A percentile compares a stretch with the other conserved stretches of the same genome.
phyloP scores from a whole-genome alignment of 2,888 invertebrate species.

The Drosophila nigricruria region DNA sequence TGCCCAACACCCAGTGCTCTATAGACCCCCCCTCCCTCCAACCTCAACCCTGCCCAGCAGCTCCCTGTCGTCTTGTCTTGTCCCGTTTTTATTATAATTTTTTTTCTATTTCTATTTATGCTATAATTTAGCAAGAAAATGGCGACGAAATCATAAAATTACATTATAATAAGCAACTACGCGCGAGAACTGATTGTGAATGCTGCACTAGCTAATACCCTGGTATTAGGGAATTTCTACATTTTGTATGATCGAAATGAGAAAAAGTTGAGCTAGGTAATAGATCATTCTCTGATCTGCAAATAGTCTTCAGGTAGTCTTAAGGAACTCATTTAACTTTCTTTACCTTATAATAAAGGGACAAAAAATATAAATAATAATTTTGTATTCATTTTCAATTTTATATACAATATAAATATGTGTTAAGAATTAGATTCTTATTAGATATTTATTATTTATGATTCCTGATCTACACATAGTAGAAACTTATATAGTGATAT shows the following conservation, averaged over 20 bases:
- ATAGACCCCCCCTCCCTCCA: conserved; percentile 11
- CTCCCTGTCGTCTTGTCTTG: conserved; percentile 48
- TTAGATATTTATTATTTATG: no score
- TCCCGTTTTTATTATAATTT: conserved; percentile 61
- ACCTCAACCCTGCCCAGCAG: conserved; percentile 7
- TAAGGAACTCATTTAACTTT: no score
- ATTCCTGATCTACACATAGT: no score
- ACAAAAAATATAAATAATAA: no score
- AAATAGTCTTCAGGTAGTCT: no score
- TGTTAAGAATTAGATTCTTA: no score
- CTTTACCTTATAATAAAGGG: no score
- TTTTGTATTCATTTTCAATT: no score
- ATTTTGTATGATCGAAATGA: neutral
- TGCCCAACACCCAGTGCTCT: conserved; percentile 45
- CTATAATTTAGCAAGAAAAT: conserved; percentile 81
- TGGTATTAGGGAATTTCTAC: neutral
- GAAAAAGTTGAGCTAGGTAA: no score
- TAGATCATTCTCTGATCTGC: no score
- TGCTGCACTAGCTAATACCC: conserved; percentile 33
- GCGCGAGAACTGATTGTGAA: conserved; percentile 1
- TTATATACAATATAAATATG: no score
- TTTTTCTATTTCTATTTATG: conserved; percentile 78
- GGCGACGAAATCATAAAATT: conserved; percentile 80
- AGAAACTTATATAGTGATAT: no score
- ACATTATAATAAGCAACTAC: conserved; percentile 74